phyloP scores from a whole-genome alignment of 2,888 invertebrate genomes.

The Lamellibrachia columna region DNA sequence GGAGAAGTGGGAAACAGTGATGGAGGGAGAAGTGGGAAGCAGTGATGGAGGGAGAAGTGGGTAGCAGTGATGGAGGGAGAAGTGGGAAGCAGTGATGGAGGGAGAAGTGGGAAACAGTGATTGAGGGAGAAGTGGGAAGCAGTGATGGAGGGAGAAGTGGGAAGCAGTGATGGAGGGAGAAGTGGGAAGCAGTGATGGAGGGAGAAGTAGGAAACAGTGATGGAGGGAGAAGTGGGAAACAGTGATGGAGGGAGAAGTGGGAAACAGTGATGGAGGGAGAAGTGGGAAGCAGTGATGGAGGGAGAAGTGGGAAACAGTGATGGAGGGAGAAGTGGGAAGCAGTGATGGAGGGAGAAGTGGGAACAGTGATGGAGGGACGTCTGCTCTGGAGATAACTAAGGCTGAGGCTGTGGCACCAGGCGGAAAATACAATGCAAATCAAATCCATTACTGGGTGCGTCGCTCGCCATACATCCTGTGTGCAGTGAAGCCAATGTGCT shows the following conservation, averaged over 20 bases:
- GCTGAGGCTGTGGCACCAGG: background rate
- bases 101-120: background rate
- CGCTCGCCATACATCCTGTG: conserved; percentile 11
- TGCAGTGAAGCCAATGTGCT: background rate
- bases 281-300: background rate
- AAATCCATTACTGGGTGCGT: conserved; percentile 16
- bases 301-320: background rate
- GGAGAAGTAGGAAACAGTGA: background rate
- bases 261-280: too few relatives aligned
- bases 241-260: too few relatives aligned
- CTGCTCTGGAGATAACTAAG: background rate
- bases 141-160: too few relatives aligned
- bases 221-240: background rate
- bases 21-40: too few relatives aligned
- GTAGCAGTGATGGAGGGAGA: too few relatives aligned
- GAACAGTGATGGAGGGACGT: background rate
- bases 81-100: background rate
- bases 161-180: too few relatives aligned
- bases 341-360: too few relatives aligned
- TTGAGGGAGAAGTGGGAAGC: too few relatives aligned
- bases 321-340: too few relatives aligned
- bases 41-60: too few relatives aligned
- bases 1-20: too few relatives aligned
- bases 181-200: too few relatives aligned
- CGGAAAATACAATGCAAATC: conserved; percentile 16